phyloP scores from a whole-genome alignment of 1,140 invertebrate genomes.

The Hyposmocoma kahamanoa region DNA sequence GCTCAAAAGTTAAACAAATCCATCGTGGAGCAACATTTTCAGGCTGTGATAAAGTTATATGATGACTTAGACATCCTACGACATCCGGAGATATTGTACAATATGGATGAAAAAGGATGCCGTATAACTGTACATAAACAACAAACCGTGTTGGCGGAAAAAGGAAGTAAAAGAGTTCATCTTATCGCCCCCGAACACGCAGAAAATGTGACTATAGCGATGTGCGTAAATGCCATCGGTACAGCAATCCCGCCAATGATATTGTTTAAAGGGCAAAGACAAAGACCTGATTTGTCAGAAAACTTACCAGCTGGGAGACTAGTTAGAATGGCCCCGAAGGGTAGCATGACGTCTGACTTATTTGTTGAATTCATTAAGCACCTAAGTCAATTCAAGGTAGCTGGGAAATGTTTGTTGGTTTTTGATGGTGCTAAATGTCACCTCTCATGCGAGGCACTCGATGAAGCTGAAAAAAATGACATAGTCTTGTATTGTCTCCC shows the following conservation, averaged over 20 bases:
- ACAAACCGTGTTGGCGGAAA: conserved; percentile 25
- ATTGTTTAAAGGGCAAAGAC: conserved; percentile 33
- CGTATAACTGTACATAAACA: conserved; percentile 36
- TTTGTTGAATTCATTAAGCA: conserved; percentile 36
- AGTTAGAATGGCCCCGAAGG: conserved; percentile 28
- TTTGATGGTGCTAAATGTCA: conserved; percentile 40
- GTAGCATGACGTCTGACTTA: conserved; percentile 31
- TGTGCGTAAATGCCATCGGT: conserved; percentile 18
- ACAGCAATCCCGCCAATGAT: conserved; percentile 34
- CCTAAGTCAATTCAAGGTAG: conserved; percentile 25
- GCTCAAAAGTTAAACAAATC: conserved; percentile 35
- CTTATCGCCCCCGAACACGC: conserved; percentile 33
- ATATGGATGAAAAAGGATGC: conserved; percentile 52
- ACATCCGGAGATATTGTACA: conserved; percentile 34
- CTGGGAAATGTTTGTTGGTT: conserved; percentile 26
- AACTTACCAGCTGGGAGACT: conserved; percentile 22
- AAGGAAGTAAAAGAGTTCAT: conserved; percentile 35
- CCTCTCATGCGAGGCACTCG: conserved; percentile 29
- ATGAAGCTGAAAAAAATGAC: conserved; percentile 24
- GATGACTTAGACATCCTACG: conserved; percentile 23
- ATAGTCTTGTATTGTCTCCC: conserved; percentile 36
- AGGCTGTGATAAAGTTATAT: conserved; percentile 24
- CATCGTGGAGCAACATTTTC: conserved; percentile 32
- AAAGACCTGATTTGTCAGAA: conserved; percentile 24
- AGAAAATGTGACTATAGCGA: conserved; percentile 44